These are phyloP conservation scores for Grapholita molesta DNA, from an alignment of 1,140 invertebrate genomes.

Conservation along the genomic window DNA sequence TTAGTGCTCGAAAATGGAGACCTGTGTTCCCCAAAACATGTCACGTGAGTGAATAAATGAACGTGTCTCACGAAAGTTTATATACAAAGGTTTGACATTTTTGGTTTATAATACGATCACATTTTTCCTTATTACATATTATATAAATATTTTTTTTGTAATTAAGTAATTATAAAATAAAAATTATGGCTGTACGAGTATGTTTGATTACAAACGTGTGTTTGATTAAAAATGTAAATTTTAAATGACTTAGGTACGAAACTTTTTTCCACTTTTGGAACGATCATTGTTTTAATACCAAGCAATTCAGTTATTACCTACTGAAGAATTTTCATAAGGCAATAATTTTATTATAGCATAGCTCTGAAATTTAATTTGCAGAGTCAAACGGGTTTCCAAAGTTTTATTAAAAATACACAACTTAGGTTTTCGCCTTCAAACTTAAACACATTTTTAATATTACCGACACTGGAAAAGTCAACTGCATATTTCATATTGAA, in stretches of 20 bases:
- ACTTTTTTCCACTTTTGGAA: neutral
- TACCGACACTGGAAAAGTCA: neutral
- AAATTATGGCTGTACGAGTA: too few species aligned
- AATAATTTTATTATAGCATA: constrained; percentile 7
- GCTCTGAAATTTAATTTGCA: constrained; percentile 11
- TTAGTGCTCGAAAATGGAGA: too few species aligned
- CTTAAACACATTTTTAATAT: constrained; percentile 8
- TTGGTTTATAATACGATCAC: too few species aligned
- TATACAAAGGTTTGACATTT: too few species aligned
- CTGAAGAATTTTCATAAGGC: neutral
- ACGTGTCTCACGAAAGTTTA: too few species aligned
- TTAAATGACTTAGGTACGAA: neutral
- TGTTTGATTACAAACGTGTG: too few species aligned
- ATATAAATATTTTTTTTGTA: too few species aligned
- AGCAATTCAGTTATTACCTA: neutral
- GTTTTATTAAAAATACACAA: constrained; percentile 17
- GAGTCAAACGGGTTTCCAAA: constrained; percentile 3
- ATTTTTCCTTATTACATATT: too few species aligned
- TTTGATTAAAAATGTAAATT: too few species aligned
- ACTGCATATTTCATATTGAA: neutral
- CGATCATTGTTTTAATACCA: neutral
- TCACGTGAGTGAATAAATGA: too few species aligned
- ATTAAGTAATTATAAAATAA: too few species aligned
- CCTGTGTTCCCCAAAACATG: too few species aligned
- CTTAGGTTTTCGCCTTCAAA: constrained; percentile 9